Evolutionary conservation across 2,797 vertebrate genomes (phyloP), one percentile per base, ranked within the genome.

Genomic region (Acanthurus tractus): DNA sequence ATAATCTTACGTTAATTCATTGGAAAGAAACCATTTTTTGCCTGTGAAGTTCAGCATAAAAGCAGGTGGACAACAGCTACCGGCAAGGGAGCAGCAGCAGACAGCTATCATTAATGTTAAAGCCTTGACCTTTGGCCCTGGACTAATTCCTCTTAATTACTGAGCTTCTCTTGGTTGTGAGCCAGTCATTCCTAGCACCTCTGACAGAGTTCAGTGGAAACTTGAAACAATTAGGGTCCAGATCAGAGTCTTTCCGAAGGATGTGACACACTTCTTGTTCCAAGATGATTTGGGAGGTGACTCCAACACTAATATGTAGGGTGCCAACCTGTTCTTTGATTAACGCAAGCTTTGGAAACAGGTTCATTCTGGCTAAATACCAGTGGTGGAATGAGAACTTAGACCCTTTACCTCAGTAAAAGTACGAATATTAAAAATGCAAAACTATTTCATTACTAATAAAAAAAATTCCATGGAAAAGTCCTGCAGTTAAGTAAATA

Each of bases 81-180:
- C 46, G 48, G 52, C 15, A 73, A 38, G 3, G 9, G 2, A 42
- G 12, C 48, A 36, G 56, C 23, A 76, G 56, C 38, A 54, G 15
- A 7, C 17, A 55, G 66, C 68, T 61, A 40, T 76, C 72, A 4
- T 36, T 63, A 49, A 63, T 71, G 73, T 57, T 42, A 70, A 74
- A 67, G 74, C 29, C 48, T 8, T 53, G 40, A 70, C 63, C 81
- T 82, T 56, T 62, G 66, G n/a, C 34, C 59, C 52, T 63, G 8
- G 23, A 57, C 44, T 75, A 78, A 79, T 76, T 76, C 64, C 15
- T 70, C 67, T 70, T 78, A 81, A 81, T 87, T 79, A 85, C 69
- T 72, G 50, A 68, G 53, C 50, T 81, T 40, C 34, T 57, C 44
- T 73, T 52, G 67, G 59, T n/a, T 29, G 23, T 70, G 50, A 22